A percentile compares a stretch with the other conserved stretches of the same genome.
Conservation (phyloP, 2,797 vertebrate species). For the Bucorvus abyssinicus region DNA sequence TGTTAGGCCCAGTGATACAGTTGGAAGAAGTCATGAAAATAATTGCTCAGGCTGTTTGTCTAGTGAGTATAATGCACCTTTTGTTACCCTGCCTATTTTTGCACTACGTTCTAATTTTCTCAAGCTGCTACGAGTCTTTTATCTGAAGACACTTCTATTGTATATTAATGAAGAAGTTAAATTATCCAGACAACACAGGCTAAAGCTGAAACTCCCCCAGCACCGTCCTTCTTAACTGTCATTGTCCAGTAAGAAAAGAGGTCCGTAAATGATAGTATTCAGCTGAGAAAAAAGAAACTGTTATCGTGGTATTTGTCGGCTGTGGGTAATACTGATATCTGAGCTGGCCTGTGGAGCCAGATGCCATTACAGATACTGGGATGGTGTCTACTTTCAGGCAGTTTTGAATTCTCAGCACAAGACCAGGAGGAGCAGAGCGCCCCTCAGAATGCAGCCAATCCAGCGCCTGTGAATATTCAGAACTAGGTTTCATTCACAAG, state of each 20-base stretch:
- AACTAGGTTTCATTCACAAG: not conserved
- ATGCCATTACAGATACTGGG: not conserved
- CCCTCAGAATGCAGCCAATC: not conserved
- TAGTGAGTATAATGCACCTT: not conserved
- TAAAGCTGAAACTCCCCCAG: constrained; percentile 10
- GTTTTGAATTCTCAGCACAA: not conserved
- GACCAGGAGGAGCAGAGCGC: not conserved
- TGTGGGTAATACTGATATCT: not conserved
- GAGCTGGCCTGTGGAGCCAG: not conserved
- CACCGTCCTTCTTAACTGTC: constrained; percentile 22
- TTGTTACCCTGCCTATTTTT: not conserved
- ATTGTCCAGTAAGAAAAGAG: constrained; percentile 32
- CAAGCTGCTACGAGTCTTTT: not conserved
- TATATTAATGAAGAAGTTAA: not conserved
- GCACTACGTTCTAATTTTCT: not conserved
- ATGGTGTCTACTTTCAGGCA: not conserved
- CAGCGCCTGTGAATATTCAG: not conserved
- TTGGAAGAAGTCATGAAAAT: not conserved
- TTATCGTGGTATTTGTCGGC: not conserved
- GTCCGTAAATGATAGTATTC: constrained; percentile 41
- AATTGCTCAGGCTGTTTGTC: not conserved
- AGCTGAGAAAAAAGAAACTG: not conserved
- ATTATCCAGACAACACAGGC: not conserved
- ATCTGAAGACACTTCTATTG: not conserved
- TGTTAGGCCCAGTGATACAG: not conserved